phyloP scores from a whole-genome alignment of 1,140 invertebrate species.

The Drosophila persimilis region DNA sequence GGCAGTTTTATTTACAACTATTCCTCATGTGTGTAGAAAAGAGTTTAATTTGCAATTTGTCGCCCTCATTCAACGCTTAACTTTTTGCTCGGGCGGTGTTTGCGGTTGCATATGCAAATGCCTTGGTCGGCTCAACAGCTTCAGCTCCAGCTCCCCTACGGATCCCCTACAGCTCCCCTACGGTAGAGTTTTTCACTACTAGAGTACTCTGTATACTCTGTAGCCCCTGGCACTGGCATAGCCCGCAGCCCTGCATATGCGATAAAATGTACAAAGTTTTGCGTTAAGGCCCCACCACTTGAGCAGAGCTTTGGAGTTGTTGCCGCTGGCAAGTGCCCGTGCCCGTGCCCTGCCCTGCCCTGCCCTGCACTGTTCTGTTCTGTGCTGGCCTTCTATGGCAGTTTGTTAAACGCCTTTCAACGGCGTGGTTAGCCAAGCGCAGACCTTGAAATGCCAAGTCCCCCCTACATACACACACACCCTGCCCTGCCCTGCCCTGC shows the following conservation, averaged over 20 bases:
- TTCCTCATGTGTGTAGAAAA: slow-evolving; percentile 72
- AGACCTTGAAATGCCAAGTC: slow-evolving; percentile 71
- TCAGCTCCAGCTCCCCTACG: neutral
- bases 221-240: neutral
- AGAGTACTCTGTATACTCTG: no score
- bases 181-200: no score
- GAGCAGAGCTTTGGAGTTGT: slow-evolving; percentile 57
- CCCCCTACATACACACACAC: neutral
- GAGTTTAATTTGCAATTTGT: slow-evolving; percentile 82
- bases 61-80: slow-evolving; percentile 80
- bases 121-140: slow-evolving; percentile 17
- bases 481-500: neutral
- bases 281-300: slow-evolving; percentile 67
- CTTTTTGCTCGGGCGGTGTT: slow-evolving; percentile 66
- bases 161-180: neutral
- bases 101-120: slow-evolving; percentile 78
- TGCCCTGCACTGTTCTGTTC: neutral
- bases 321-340: slow-evolving; percentile 42
- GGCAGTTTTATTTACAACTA: slow-evolving; percentile 76
- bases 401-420: slow-evolving; percentile 81
- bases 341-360: slow-evolving; percentile 1
- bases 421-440: slow-evolving; percentile 74
- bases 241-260: slow-evolving; percentile 52
- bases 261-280: slow-evolving; percentile 75
- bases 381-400: slow-evolving; percentile 29